These are phyloP conservation scores for Gavia stellata DNA, from an alignment of 2,113 vertebrate genomes.

Conservation along the genomic window DNA sequence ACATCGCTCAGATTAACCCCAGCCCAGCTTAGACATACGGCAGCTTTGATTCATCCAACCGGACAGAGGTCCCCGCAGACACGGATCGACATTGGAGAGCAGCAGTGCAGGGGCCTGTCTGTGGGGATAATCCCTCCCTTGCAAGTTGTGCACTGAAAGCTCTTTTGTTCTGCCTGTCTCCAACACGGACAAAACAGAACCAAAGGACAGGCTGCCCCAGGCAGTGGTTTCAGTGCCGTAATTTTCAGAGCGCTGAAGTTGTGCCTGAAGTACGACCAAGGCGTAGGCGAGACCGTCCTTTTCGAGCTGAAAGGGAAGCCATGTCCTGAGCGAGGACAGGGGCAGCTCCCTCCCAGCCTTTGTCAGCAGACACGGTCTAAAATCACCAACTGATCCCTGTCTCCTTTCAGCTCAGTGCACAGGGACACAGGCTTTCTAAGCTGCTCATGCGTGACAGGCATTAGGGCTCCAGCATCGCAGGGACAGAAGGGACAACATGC, in stretches of 20 bases:
- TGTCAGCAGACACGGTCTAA: not conserved
- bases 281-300: rapidly evolving
- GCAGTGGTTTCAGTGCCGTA: not conserved
- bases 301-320: not conserved
- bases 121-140: slow-evolving; percentile 19
- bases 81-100: not conserved
- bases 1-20: not conserved
- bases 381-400: not conserved
- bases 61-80: not conserved
- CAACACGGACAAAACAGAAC: not conserved
- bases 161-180: not conserved
- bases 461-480: rapidly evolving
- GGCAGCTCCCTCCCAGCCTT: not conserved
- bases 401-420: not conserved
- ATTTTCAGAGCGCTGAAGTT: not conserved
- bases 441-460: not conserved
- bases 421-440: not conserved
- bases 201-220: not conserved
- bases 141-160: not conserved
- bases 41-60: not conserved
- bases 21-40: not conserved
- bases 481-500: not conserved
- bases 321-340: rapidly evolving
- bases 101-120: not conserved
- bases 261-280: rapidly evolving